Conservation (phyloP, 2,888 invertebrate species). For the Lepidonotus clava region DNA sequence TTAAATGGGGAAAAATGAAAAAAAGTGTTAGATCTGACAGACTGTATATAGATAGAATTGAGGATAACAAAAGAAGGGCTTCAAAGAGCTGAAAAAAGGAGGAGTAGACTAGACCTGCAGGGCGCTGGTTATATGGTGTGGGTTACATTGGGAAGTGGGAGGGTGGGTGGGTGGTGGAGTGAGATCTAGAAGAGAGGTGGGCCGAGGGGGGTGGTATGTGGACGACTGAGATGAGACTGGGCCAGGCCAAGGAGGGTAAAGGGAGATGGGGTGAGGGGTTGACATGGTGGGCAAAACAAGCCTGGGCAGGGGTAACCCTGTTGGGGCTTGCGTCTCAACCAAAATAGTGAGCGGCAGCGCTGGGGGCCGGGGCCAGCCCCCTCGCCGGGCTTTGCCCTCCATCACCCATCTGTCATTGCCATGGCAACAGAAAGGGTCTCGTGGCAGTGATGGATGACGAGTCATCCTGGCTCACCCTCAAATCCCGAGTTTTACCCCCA, state of each 20-base stretch:
- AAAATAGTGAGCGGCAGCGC: slow-evolving; percentile 11
- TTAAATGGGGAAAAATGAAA: too few species aligned
- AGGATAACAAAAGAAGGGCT: too few species aligned
- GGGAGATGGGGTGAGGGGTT: slow-evolving; percentile 25
- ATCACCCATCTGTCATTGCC: slow-evolving; percentile 43
- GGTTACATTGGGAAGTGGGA: background rate
- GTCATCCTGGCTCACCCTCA: slow-evolving; percentile 48
- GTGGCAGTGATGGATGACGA: slow-evolving; percentile 45
- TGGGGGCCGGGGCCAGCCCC: background rate
- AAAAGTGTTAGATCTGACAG: too few species aligned
- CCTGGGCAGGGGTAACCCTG: background rate
- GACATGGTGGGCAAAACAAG: slow-evolving; percentile 15
- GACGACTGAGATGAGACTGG: background rate
- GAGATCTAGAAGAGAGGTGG: too few species aligned
- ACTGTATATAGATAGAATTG: too few species aligned
- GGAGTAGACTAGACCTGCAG: too few species aligned
- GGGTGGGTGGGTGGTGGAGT: background rate
- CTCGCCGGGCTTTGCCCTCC: background rate
- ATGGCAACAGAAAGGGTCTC: slow-evolving; percentile 53
- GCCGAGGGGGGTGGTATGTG: background rate
- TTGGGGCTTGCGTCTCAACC: slow-evolving; percentile 5
- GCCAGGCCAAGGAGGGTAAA: background rate
- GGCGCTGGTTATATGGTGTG: too few species aligned
- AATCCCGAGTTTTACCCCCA: slow-evolving; percentile 37
- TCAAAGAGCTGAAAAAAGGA: too few species aligned